These are phyloP conservation scores for Mugil cephalus DNA, from an alignment of 2,113 vertebrate genomes.

Conservation along the genomic window DNA sequence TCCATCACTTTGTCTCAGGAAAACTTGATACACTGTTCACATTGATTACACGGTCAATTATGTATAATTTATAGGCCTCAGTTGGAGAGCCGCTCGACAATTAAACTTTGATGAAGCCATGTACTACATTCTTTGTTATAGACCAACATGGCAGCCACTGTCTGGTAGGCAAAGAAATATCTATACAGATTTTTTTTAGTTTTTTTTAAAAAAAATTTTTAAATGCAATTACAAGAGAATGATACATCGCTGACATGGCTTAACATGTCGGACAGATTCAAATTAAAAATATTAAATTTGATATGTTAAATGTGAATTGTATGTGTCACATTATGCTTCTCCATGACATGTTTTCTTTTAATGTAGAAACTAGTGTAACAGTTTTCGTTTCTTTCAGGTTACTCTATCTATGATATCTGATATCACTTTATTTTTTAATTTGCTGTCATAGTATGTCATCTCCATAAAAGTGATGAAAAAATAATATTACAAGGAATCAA, in stretches of 20 bases:
- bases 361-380: no score
- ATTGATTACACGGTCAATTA: conserved; percentile 78
- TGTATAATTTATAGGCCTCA: conserved; percentile 77
- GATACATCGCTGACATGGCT: not conserved
- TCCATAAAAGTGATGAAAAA: no score
- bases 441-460: no score
- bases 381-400: no score
- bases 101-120: conserved; percentile 79
- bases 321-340: no score
- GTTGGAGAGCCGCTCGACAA: conserved; percentile 64
- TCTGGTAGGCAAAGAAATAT: conserved; percentile 39
- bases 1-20: conserved; percentile 57
- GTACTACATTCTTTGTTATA: conserved; percentile 80
- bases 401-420: no score
- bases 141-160: conserved; percentile 69
- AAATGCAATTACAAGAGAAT: no score
- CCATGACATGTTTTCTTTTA: no score
- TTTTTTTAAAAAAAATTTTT: no score
- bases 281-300: no score
- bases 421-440: no score
- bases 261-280: not conserved
- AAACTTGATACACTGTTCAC: conserved; percentile 70
- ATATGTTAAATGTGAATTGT: no score
- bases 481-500: not conserved
- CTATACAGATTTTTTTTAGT: conserved; percentile 62